Evolutionary conservation across 2,797 vertebrate species (phyloP).

Genomic region (Sternotherus odoratus): DNA sequence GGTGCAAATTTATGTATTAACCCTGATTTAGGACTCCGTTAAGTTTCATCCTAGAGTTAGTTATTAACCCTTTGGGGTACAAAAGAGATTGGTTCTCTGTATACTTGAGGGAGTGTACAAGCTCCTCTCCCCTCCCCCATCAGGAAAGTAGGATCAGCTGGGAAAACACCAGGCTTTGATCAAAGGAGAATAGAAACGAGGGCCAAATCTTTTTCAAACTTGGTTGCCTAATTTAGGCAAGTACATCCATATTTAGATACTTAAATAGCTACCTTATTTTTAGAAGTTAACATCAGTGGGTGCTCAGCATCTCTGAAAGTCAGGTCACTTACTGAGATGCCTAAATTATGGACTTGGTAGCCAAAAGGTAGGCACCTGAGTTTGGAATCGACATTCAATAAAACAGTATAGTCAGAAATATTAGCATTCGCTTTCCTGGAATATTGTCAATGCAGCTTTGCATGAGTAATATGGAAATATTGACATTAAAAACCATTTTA

Average conservation of each 20-base stretch:
- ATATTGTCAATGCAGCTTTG: not conserved
- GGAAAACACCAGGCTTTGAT: not conserved
- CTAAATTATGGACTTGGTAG: not conserved
- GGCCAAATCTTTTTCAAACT: not conserved
- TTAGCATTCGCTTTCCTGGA: not conserved
- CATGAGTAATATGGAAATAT: not conserved
- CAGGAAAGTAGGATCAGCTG: not conserved
- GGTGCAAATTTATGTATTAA: not conserved
- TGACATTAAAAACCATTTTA: not conserved
- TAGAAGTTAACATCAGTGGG: not conserved
- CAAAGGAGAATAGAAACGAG: not conserved
- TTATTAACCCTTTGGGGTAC: not conserved
- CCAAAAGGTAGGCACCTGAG: not conserved
- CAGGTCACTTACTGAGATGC: not conserved
- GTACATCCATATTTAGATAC: not conserved
- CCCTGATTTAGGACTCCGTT: not conserved
- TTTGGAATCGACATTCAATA: not conserved
- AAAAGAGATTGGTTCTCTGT: not conserved
- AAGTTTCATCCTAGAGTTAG: not conserved
- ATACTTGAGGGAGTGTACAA: not conserved
- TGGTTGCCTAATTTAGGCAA: not conserved
- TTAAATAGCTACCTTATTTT: not conserved
- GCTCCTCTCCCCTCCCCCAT: fast-evolving
- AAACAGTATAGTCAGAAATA: not conserved
- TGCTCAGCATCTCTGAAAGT: not conserved